Evolutionary conservation across 2,888 invertebrate species (phyloP), one percentile per base, ranked within the genome.

Genomic region (Pachymerium ferrugineum): DNA sequence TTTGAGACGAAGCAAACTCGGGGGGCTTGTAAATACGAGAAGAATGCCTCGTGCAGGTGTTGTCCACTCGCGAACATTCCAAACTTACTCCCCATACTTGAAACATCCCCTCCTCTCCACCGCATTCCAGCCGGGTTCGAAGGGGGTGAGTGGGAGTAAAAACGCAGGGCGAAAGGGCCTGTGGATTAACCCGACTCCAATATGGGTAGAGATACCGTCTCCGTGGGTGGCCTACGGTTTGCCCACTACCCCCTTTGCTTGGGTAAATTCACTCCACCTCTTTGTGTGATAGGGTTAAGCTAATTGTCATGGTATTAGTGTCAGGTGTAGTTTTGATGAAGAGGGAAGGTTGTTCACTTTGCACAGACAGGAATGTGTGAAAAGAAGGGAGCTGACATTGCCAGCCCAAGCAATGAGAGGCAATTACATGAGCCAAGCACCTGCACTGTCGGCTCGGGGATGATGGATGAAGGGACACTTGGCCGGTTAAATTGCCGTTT

Each of bases 171-270:
- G n/a, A n/a, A n/a, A n/a, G 14, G 14, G 42, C 12, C 5, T 42
- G n/a, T 16, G 42, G 42, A 42, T 42, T 42, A 42, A 42, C 42
- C 14, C 42, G 42, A 42, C 42, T 42, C 42, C n/a, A 42, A 47
- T 19, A 4, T 16, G 16, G 4, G 1, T n/a, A n/a, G 19, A 22
- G 47, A 47, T 47, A 19, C 47, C 47, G 22, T 19, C 47, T 19
- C 47, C 47, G n/a, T 47, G 47, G 47, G 47, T 47, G 47, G 47
- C 47, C 47, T n/a, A n/a, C n/a, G n/a, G n/a, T n/a, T n/a, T n/a
- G n/a, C n/a, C 47, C 2, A 16, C 16, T 16, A 3, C 8, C 16
- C 38, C 38, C 47, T 22, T 47, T 16, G 4, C 16, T 22, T 6
- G 16, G 22, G 8, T 47, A 47, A 47, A 47, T 47, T 47, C 19